phyloP scores from a whole-genome alignment of 2,888 invertebrate species.

The Acleris literana region DNA sequence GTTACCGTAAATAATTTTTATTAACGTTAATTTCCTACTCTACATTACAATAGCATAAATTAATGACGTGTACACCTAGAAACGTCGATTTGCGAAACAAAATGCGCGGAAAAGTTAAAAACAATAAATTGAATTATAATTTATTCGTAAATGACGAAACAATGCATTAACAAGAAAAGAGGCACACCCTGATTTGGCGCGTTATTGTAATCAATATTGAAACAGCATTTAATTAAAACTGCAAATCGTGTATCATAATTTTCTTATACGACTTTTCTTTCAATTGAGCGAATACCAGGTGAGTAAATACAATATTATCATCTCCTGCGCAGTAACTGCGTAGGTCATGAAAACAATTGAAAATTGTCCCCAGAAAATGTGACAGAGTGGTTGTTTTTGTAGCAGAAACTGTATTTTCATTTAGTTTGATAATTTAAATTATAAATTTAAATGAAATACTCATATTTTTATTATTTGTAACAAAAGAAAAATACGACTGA shows the following conservation, averaged over 20 bases:
- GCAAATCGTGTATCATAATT: background rate
- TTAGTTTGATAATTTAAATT: too few relatives aligned
- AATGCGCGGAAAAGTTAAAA: conserved; percentile 16
- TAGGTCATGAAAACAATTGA: conserved; percentile 1
- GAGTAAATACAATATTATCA: conserved; percentile 13
- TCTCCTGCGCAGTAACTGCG: conserved; percentile 11
- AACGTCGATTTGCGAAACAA: conserved; percentile 27
- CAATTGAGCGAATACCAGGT: conserved; percentile 4
- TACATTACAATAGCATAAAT: conserved; percentile 13
- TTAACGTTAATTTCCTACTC: too few relatives aligned
- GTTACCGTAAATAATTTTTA: too few relatives aligned
- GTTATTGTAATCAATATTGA: too few relatives aligned
- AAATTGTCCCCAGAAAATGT: too few relatives aligned
- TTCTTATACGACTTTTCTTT: background rate
- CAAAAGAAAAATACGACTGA: too few relatives aligned
- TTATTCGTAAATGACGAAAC: conserved; percentile 8
- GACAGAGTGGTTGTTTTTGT: too few relatives aligned
- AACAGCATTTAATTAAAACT: background rate
- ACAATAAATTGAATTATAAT: conserved; percentile 21
- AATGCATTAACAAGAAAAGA: background rate
- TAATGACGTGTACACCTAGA: conserved; percentile 21
- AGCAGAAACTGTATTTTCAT: too few relatives aligned
- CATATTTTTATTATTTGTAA: too few relatives aligned
- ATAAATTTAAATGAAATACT: too few relatives aligned
- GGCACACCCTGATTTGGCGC: too few relatives aligned